Evolutionary conservation across 2,113 vertebrate genomes (phyloP).

Genomic region (Forbesichthys papilliferus): DNA sequence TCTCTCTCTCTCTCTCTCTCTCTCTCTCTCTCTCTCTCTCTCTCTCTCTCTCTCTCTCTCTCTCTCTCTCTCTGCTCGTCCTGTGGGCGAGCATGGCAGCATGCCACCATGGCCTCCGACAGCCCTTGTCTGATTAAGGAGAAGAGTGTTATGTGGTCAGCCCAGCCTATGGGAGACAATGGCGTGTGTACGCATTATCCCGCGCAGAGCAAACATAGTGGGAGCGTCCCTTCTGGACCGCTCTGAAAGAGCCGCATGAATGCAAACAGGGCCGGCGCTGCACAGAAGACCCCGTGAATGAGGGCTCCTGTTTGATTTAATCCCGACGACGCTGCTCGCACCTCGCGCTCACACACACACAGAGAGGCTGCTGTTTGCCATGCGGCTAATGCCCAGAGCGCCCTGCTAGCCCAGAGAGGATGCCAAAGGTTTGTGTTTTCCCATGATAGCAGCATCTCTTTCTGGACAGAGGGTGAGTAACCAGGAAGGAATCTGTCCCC

Average conservation of each 20-base stretch:
- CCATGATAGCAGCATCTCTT: conserved; percentile 68
- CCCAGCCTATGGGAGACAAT: conserved; percentile 62
- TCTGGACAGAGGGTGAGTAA: conserved; percentile 71
- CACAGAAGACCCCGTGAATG: conserved; percentile 64
- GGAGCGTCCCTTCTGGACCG: conserved; percentile 55
- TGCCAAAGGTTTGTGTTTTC: conserved; percentile 82
- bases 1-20: not conserved
- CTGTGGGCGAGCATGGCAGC: conserved; percentile 64
- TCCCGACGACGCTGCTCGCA: conserved; percentile 62
- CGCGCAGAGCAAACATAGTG: conserved; percentile 67
- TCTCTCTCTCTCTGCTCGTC: conserved; percentile 2
- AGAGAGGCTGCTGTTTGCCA: conserved; percentile 73
- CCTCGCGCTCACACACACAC: conserved; percentile 61
- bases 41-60: conserved; percentile 26
- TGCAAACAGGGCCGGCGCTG: conserved; percentile 60
- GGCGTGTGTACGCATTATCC: conserved; percentile 54
- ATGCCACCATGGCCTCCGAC: conserved; percentile 76
- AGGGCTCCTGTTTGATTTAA: conserved; percentile 72
- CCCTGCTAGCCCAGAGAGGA: conserved; percentile 70
- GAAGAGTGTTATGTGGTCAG: conserved; percentile 73
- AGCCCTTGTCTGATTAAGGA: conserved; percentile 73
- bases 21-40: conserved; percentile 7
- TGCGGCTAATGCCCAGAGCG: conserved; percentile 61
- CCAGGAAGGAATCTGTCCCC: conserved; percentile 80
- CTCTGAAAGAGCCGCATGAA: conserved; percentile 62